phyloP scores from a whole-genome alignment of 2,797 vertebrate species.

The Megaceryle alcyon region DNA sequence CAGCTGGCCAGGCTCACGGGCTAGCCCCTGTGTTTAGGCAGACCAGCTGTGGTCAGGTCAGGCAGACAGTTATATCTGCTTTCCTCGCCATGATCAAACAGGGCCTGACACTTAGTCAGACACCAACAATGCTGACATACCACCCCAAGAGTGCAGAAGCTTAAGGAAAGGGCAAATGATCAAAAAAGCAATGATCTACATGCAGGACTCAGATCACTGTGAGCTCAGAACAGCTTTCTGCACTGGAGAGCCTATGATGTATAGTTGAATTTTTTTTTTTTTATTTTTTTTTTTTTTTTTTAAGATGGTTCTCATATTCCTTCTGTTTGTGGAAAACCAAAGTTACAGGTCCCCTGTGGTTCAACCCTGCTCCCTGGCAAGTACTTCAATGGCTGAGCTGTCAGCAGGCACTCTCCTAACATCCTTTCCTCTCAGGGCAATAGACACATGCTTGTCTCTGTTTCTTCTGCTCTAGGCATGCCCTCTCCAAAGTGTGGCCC shows the following conservation, averaged over 20 bases:
- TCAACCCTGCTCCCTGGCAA: background rate
- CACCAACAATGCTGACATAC: fast-evolving
- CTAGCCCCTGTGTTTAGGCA: background rate
- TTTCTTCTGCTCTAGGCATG: background rate
- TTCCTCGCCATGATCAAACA: fast-evolving
- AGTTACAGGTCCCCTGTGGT: background rate
- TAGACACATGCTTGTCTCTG: background rate
- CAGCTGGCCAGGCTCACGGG: background rate
- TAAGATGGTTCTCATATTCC: background rate
- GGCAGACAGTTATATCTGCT: background rate
- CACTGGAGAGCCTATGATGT: background rate
- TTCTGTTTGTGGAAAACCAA: background rate
- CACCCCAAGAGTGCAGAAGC: fast-evolving
- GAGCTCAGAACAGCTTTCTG: background rate
- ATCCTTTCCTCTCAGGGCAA: background rate
- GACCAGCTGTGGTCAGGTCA: background rate
- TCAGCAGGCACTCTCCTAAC: background rate
- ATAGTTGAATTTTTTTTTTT: background rate
- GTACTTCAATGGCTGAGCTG: background rate
- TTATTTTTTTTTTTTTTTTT: background rate
- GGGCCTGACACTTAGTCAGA: background rate
- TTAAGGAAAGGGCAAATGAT: background rate
- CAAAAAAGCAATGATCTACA: background rate
- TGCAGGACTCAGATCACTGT: background rate
- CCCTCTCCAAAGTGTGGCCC: background rate